Evolutionary conservation across 2,797 vertebrate genomes (phyloP), one percentile per base, ranked within the genome.

Genomic region (Anas capensis): DNA sequence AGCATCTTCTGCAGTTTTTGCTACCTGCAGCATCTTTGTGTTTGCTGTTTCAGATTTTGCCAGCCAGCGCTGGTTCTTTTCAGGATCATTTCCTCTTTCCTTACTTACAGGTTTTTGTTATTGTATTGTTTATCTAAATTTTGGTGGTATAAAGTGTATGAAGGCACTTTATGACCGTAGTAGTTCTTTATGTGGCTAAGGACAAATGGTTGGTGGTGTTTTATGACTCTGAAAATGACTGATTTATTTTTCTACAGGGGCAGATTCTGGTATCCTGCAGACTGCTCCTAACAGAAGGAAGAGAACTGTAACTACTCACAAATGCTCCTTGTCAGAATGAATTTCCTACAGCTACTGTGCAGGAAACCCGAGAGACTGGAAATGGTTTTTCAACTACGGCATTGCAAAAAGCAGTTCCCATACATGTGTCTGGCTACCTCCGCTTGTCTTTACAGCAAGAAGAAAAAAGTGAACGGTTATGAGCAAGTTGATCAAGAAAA

Each of bases 401-500:
- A 97, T 72, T 92, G 80, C 53, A 82, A 87, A 21, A 96, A 96
- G 62, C 91, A 60, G 15, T 38, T 76, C 36, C 62, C 91, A 2
- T 72, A 68, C 62, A 80, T 82, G 8, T 72, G 88, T 60, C 97
- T 99, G 38, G 98, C 98, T 33, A 97, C 97, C 15, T 98, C 97
- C 9, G 65, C 84, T 13, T 83, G 68, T 48, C 93, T 94, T n/a
- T 94, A 36, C 23, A 93, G 97, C 53, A 99, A 98, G 92, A 99
- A 98, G 96, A 99, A 98, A 96, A 98, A 78, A 90, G 42, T 7
- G 10, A 99, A 97, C 48, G 83, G 98, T 23, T 99, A 99, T 92
- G 98, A 98, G 83, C 95, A 97, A 14, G 98, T 98, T 54, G 98
- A 99, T 96, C 98, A 98, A 61, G 98, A 98, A 58, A 99, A 98